Base-by-base conservation (phyloP, 2,888 invertebrate species). In the Drosophila glabriapex region DNA sequence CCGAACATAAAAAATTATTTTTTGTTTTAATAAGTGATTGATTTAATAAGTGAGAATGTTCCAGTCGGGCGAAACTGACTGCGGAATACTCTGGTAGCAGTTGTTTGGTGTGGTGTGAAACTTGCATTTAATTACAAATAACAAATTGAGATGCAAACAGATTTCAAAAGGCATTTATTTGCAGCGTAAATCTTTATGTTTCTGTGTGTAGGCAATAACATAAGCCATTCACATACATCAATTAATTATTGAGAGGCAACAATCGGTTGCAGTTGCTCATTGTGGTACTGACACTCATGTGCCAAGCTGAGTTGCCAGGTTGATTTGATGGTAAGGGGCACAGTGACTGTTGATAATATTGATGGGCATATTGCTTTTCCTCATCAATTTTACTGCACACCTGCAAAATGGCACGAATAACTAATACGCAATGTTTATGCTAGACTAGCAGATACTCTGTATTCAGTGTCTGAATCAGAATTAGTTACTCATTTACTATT, bases 321-420 rank as follows among this genome's bases (percentile, higher is more conserved):
- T 25, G 22, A 16, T 22, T 16, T 7, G 4, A 25, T 16, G 46
- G 9, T 1, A 9, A 9, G 46, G 9, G 46, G 9, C 25, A 46
- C 16, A 7, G 4, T 4, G 14, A 3, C 7, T 16, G 46, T 4
- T 46, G 25, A 46, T n/a, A n/a, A 39, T 29, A n/a, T 39, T 39
- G 28, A 39, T 56, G 39, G n/a, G 9, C 39, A n/a, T 14, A n/a
- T n/a, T 12, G n/a, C 28, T 37, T 39, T 19, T n/a, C n/a, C n/a
- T 39, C 55, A 39, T 55, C 39, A 56, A 56, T 56, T 39, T 25
- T 28, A 28, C 28, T 28, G 55, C 37, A 10, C 12, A 16, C 9
- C 9, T 10, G 10, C 53, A 22, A 31, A 53, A 22, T 6, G 16
- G 33, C 3, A 33, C 9, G 33, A 22, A 54, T 25, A 16, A 5